phyloP scores from a whole-genome alignment of 1,140 invertebrate species.

The Asobara japonica region DNA sequence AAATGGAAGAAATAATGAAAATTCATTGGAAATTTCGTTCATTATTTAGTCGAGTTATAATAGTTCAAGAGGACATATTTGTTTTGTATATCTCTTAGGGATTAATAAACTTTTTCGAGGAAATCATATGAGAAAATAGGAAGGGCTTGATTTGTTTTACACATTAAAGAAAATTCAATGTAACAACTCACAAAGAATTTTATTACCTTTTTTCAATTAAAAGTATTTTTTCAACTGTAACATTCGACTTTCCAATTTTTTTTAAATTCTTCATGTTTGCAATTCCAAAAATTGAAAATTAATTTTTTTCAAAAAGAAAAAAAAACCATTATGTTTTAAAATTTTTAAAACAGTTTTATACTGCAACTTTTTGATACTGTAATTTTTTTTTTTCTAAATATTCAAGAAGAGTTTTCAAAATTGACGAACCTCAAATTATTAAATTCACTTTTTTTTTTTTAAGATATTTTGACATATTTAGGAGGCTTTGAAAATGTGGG shows the following conservation, averaged over 20 bases:
- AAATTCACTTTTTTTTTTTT: too few species aligned
- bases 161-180: not conserved
- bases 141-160: not conserved
- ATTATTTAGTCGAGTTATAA: slow-evolving; percentile 64
- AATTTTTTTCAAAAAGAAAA: too few species aligned
- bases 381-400: too few species aligned
- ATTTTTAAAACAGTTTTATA: too few species aligned
- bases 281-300: too few species aligned
- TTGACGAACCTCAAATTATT: too few species aligned
- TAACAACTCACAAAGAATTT: not conserved
- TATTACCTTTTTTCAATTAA: not conserved
- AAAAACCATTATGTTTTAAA: too few species aligned
- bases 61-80: slow-evolving; percentile 63
- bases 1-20: not conserved
- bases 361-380: too few species aligned
- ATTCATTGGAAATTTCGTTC: slow-evolving; percentile 59
- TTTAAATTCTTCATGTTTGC: too few species aligned
- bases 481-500: not conserved
- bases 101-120: slow-evolving; percentile 66
- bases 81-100: slow-evolving; percentile 68
- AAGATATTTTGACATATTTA: too few species aligned
- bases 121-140: slow-evolving; percentile 40
- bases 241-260: too few species aligned
- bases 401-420: too few species aligned
- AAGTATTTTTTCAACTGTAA: not conserved